Base-by-base conservation (phyloP, 2,888 invertebrate species). In the Bembecia ichneumoniformis region DNA sequence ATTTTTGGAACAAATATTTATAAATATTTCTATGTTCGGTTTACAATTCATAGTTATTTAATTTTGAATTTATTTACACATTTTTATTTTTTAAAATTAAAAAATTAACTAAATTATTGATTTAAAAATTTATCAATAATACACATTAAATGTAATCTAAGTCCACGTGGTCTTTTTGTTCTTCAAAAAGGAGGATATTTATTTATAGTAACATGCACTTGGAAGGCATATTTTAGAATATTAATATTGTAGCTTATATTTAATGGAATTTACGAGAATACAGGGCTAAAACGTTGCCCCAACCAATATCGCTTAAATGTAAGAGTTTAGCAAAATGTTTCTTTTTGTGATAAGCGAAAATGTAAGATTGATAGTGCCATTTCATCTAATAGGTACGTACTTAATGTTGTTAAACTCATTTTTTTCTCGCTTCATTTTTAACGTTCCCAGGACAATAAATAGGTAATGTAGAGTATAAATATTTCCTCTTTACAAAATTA, bases 361-460 rank as follows among this genome's bases (percentile, higher is more conserved):
- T 69, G 63, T 68, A 72, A 74, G 66, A 68, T 70, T 68, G 59
- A 64, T 66, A 77, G 80, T 81, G 81, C 80, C 77, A 78, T 80
- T 68, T 28, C 35, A 47, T 45, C 14, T n/a, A 10, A 45, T 47
- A n/a, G n/a, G n/a, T n/a, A n/a, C n/a, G n/a, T n/a, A n/a, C n/a
- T n/a, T n/a, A 15, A 47, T 10, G n/a, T 7, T n/a, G 44, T 45
- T 43, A 10, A n/a, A 40, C 40, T 40, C 40, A 40, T 40, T 40
- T 40, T 40, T 40, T n/a, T 40, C 40, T 40, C 40, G 40, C 40
- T 40, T 40, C 40, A 40, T 40, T 40, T 40, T 13, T 13, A 40
- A 40, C 11, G 14, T 13, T 40, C 2, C 40, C 11, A 13, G 4
- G 40, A 40, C 40, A 40, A 10, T 40, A 40, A 40, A 11, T 40